Base-by-base conservation (phyloP, 2,113 vertebrate species). In the Saguinus imperator region DNA sequence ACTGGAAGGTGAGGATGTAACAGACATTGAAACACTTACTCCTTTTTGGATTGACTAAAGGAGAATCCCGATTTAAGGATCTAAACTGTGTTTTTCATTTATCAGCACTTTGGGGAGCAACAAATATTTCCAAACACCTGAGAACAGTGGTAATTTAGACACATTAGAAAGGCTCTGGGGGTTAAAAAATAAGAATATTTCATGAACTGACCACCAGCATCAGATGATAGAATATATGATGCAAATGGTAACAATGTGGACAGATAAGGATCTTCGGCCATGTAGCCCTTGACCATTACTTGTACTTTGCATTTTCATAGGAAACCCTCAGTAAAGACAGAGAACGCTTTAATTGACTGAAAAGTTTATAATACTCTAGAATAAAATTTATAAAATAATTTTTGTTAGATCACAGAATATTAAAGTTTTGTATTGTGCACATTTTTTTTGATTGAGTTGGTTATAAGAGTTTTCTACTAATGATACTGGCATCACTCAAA, bases 341-440 rank as follows among this genome's bases (percentile, higher is more conserved):
- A 4, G 17, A 89, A 43, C 11, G 2, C 3, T 20, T 73, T 94
- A 66, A 48, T 27, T 77, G 27, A 61, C 3, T 93, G 20, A 58
- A 91, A 64, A 91, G 20, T 73, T 88, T 50, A 20, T 20, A 86
- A 73, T 9, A 88, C 16, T 10, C 8, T 27, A 11, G 73, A 37
- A 81, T 93, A 9, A 73, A 83, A 77, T 58, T 45, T 21, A 57
- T 25, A 80, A 48, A 86, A 77, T 45, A 29, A 90, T 68, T 91
- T 82, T 61, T 29, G 7, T 45, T 85, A 91, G 37, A 27, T 45
- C 11, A 35, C 20, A 70, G 0, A 83, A n/a, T n/a, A 55, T 77
- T 40, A 87, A 85, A 94, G 20, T 91, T 82, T 48, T 16, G 23
- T 68, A 48, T 85, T 17, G 9, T 37, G 45, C 1, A 43, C 16